Base-by-base conservation (phyloP, 2,888 invertebrate genomes). In the Phengaris alcon region DNA sequence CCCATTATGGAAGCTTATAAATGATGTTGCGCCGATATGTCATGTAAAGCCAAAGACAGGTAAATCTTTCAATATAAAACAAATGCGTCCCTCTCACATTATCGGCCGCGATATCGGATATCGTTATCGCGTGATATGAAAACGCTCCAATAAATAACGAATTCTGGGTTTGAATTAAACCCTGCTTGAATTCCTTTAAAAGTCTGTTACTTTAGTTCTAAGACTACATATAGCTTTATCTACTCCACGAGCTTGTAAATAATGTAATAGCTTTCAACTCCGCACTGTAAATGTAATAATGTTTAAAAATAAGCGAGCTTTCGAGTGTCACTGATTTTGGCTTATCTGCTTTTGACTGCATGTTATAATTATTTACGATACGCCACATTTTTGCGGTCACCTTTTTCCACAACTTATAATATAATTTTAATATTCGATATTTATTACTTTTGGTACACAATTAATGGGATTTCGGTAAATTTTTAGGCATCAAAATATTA, bases 331-430 rank as follows among this genome's bases (percentile, higher is more conserved):
- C 54, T 52, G 72, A 70, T 48, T 72, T 54, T 54, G 72, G 72
- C 72, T 72, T 72, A 72, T 72, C 72, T 72, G 72, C 52, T 35
- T 72, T 35, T 72, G 72, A 72, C 72, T 72, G 72, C 54, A 52
- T 52, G 54, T 48, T 52, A 72, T 72, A 72, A 54, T 44, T 52
- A 72, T 72, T 72, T 52, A 72, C 54, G 54, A 54, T 52, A 72
- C 35, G 22, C 35, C 51, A 12, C 72, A 72, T 54, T 72, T 72
- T 72, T 72, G 72, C 35, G 72, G 72, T 52, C 13, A 72, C 13
- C 54, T 12, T 35, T 72, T 15, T 9, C 69, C 13, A 15, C 12
- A 13, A 52, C 72, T 52, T 72, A 8, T 1, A 68, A 46, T 13
- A 72, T 64, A 35, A 64, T 64, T 64, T 64, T 64, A 44, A 64